Percentiles rank a stretch among this genome's conserved stretches.
Conservation (phyloP, 2,113 vertebrate species). For the Bambusicola thoracicus region DNA sequence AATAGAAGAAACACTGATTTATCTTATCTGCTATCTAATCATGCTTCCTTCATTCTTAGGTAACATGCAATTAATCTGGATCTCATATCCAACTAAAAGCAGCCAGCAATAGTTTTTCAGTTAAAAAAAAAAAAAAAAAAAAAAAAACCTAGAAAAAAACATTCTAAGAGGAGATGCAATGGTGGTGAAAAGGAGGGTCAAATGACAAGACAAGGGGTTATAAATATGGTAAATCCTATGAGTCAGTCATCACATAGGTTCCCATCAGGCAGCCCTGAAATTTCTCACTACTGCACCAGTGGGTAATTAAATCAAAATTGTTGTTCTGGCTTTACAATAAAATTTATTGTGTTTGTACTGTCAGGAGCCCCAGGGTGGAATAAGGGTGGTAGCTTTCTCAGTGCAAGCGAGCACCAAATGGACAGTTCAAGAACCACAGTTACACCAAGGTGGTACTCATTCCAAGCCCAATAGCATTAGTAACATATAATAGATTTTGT, state of each 20-base stretch:
- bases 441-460: neutral
- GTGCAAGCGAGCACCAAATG: accelerated
- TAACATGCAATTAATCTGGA: neutral
- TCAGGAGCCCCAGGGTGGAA: neutral
- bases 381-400: neutral
- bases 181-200: neutral
- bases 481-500: neutral
- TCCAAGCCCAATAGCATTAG: neutral
- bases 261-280: neutral
- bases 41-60: neutral
- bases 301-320: neutral
- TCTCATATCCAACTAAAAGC: neutral
- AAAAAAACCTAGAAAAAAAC: neutral
- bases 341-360: accelerated
- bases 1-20: neutral
- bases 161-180: neutral
- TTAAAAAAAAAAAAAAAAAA: neutral
- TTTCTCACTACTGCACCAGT: neutral
- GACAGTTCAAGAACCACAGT: no score
- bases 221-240: neutral
- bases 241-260: accelerated
- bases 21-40: neutral
- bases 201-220: neutral
- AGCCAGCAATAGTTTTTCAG: neutral
- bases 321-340: neutral